Evolutionary conservation across 2,888 invertebrate genomes (phyloP), one percentile per base, ranked within the genome.

Genomic region (Malthinus flaveolus): DNA sequence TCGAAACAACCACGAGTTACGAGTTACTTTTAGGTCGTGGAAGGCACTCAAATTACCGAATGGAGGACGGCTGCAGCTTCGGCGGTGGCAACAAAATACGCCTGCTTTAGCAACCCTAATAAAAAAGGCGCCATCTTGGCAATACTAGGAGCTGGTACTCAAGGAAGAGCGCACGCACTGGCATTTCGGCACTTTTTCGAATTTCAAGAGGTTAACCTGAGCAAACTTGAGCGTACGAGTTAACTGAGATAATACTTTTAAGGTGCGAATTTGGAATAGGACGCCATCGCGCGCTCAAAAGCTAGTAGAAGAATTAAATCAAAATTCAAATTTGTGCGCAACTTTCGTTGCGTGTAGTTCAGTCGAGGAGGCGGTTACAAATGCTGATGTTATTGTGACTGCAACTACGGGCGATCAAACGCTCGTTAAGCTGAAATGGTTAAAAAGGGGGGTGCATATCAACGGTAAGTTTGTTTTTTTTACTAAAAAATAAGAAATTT

Each of bases 351-450:
- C 55, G 23, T 58, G 68, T 52, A 66, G 71, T 52, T 76, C 72
- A 32, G 75, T 76, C 0, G 72, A 79, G 49, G 80, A 80, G 15
- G 85, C 85, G 48, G 83, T 84, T 0, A 68, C 68, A 36, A 75
- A 79, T 61, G 86, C 86, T 1, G 87, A 88, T 75, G 81, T 88
- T 23, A 81, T 88, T 56, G 81, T 86, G 33, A 85, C 86, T 1
- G 83, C 83, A 0, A 87, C 87, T 1, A 80, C 75, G 56, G 69
- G 83, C 1, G 66, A 66, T 0, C 72, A 74, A n/a, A 82, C 87
- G 0, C 69, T 88, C 10, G 65, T 88, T 1, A 68, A 78, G 34
- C 69, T 69, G 1, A 74, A 78, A 15, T 84, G 85, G 82, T 72
- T 85, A 2, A 82, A 82, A 69, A 66, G 72, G 7, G 81, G 82